phyloP scores from a whole-genome alignment of 2,113 vertebrate species.

The Pituophis catenifer region DNA sequence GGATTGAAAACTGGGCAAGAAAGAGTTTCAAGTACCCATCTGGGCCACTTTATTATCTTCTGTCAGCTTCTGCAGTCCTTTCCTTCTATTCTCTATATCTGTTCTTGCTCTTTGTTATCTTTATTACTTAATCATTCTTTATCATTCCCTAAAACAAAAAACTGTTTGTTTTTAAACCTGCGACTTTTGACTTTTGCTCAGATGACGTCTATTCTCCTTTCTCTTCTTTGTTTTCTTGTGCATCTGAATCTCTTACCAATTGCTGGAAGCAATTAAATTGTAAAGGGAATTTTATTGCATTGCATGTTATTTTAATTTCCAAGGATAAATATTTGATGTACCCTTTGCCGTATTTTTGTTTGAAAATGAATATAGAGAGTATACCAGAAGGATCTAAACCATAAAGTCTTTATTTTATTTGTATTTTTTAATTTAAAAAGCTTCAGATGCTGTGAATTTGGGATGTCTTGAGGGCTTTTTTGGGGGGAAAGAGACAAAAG shows the following conservation, averaged over 20 bases:
- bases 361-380: background rate
- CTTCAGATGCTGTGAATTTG: background rate
- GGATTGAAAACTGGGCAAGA: background rate
- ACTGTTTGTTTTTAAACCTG: background rate
- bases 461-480: background rate
- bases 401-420: background rate
- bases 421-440: background rate
- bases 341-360: background rate
- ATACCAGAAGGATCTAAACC: background rate
- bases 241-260: background rate
- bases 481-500: background rate
- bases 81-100: background rate
- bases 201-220: background rate
- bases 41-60: background rate
- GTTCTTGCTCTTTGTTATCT: background rate
- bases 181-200: background rate
- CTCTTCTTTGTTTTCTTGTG: background rate
- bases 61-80: background rate
- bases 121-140: background rate
- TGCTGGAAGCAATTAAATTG: background rate
- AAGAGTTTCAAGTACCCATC: background rate
- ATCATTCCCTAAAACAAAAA: background rate
- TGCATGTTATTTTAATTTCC: background rate
- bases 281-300: background rate
- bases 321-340: background rate